Conservation (phyloP, 2,797 vertebrate species). For the Gadopsis marmoratus region DNA sequence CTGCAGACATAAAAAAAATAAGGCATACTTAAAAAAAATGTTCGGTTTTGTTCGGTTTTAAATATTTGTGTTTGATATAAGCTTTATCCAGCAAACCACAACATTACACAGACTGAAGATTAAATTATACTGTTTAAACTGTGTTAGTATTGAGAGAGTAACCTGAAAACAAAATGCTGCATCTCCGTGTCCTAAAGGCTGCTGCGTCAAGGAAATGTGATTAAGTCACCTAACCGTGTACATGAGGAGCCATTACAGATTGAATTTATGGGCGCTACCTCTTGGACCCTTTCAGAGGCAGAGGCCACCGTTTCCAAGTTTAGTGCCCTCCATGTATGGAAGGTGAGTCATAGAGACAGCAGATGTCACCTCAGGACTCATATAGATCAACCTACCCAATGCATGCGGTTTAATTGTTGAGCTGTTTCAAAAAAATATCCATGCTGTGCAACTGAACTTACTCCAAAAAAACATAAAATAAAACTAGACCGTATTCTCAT, state of each 20-base stretch:
- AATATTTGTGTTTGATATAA: background rate
- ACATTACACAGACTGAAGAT: background rate
- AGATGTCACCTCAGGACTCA: constrained; percentile 67
- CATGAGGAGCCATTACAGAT: constrained; percentile 58
- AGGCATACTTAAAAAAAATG: background rate
- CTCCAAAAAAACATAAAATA: background rate
- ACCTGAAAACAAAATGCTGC: constrained; percentile 48
- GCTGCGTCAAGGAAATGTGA: constrained; percentile 84
- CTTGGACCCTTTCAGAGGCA: constrained; percentile 61
- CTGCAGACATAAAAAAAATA: constrained; percentile 7
- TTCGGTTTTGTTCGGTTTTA: background rate
- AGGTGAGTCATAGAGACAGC: constrained; percentile 53
- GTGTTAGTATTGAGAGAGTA: constrained; percentile 1
- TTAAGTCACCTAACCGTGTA: constrained; percentile 63
- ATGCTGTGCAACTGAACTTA: background rate
- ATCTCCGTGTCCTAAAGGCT: constrained; percentile 37
- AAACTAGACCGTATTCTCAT: background rate
- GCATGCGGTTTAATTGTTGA: constrained; percentile 21
- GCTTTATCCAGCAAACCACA: background rate
- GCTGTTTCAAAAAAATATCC: constrained; percentile 8
- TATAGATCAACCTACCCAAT: constrained; percentile 56
- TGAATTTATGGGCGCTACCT: constrained; percentile 81
- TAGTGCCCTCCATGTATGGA: constrained; percentile 84
- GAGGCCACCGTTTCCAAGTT: constrained; percentile 80
- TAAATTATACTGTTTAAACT: background rate